A percentile compares a stretch with the other conserved stretches of the same genome.
phyloP scores from a whole-genome alignment of 2,113 vertebrate species.

The Dipodomys stephensi region DNA sequence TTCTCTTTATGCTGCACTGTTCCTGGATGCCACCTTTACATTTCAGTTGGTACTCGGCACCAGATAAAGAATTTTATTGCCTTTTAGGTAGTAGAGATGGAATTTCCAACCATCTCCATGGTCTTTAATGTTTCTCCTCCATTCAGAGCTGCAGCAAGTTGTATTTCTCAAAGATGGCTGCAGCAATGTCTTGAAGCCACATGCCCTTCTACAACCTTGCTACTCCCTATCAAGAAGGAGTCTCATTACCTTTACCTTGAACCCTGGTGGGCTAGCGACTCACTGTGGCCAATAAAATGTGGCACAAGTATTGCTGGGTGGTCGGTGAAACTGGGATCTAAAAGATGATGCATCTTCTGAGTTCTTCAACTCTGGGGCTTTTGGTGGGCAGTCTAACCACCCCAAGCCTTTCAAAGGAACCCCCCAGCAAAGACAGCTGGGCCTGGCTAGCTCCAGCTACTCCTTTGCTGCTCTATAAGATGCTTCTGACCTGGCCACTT shows the following conservation, averaged over 20 bases:
- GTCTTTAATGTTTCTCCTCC: constrained; percentile 15
- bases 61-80: constrained; percentile 11
- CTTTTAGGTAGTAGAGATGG: constrained; percentile 2
- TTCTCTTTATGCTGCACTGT: background rate
- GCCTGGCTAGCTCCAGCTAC: background rate
- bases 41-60: constrained; percentile 32
- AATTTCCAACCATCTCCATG: constrained; percentile 8
- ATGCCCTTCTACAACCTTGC: background rate
- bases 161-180: constrained; percentile 49
- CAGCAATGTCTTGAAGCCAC: background rate
- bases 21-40: background rate
- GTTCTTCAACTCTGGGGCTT: constrained; percentile 8
- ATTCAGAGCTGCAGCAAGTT: constrained; percentile 6
- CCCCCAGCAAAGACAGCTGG: background rate
- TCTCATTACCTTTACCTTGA: constrained; percentile 8
- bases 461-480: background rate
- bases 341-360: background rate
- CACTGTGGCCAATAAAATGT: background rate
- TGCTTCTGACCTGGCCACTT: background rate
- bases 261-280: background rate
- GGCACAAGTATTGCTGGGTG: background rate
- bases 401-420: background rate
- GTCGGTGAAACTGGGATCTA: background rate
- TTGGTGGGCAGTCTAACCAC: background rate
- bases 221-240: background rate